phyloP scores from a whole-genome alignment of 1,140 invertebrate species.

The Helicoverpa armigera region DNA sequence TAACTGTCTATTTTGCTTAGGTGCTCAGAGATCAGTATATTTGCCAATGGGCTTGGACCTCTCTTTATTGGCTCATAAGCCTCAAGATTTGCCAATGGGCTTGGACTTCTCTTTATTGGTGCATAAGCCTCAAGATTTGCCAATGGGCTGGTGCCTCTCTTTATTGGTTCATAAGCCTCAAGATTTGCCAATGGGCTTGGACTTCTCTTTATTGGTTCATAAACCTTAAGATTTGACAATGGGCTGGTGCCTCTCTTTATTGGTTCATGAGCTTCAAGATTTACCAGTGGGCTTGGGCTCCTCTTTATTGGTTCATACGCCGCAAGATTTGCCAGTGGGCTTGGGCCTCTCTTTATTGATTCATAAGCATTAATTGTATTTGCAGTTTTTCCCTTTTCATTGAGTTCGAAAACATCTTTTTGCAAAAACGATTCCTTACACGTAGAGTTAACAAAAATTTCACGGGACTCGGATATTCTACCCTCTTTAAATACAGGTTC shows the following conservation, averaged over 20 bases:
- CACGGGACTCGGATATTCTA: slow-evolving; percentile 26
- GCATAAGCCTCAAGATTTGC: slow-evolving; percentile 16
- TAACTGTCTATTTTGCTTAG: slow-evolving; percentile 77
- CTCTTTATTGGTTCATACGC: too few relatives aligned
- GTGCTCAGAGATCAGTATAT: slow-evolving; percentile 62
- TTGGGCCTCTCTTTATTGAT: slow-evolving; percentile 58
- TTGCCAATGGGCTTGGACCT: too few relatives aligned
- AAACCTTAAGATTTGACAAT: background rate
- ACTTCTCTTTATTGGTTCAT: too few relatives aligned
- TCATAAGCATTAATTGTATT: slow-evolving; percentile 41
- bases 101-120: too few relatives aligned
- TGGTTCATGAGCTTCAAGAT: slow-evolving; percentile 47
- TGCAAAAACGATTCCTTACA: background rate
- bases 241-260: too few relatives aligned
- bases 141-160: too few relatives aligned
- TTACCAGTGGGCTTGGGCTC: too few relatives aligned
- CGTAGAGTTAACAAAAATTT: slow-evolving; percentile 13
- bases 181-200: slow-evolving; percentile 8
- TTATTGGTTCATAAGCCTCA: too few relatives aligned
- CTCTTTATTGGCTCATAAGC: too few relatives aligned
- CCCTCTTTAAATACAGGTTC: slow-evolving; percentile 36
- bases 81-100: slow-evolving; percentile 20
- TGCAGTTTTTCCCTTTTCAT: slow-evolving; percentile 20
- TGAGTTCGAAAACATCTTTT: slow-evolving; percentile 43
- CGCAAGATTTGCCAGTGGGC: slow-evolving; percentile 65